A percentile compares a stretch with the other conserved stretches of the same genome.
phyloP scores from a whole-genome alignment of 1,140 invertebrate genomes.

The Subanguina moxae region DNA sequence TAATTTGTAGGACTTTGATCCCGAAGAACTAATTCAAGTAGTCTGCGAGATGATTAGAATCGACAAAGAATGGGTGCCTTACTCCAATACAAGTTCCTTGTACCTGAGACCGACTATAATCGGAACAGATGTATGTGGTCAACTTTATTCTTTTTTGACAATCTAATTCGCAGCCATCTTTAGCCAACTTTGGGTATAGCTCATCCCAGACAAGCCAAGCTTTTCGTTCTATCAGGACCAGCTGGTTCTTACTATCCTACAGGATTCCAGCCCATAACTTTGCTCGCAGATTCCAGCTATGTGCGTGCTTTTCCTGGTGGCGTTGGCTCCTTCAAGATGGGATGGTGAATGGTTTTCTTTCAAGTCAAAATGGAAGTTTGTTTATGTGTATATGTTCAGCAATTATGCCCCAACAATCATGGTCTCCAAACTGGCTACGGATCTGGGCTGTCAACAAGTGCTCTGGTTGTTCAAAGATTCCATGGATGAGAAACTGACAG shows the following conservation, averaged over 20 bases:
- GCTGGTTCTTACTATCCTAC: constrained; percentile 82
- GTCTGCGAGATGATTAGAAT: constrained; percentile 79
- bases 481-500: constrained; percentile 81
- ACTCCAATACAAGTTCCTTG: constrained; percentile 74
- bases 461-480: constrained; percentile 87
- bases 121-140: constrained; percentile 73
- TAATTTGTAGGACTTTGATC: constrained; percentile 72
- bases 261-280: constrained; percentile 71
- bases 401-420: constrained; percentile 67
- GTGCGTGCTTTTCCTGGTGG: constrained; percentile 91
- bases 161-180: constrained; percentile 12
- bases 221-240: constrained; percentile 83
- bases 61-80: constrained; percentile 91
- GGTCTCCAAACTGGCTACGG: constrained; percentile 70
- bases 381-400: constrained; percentile 48
- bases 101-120: constrained; percentile 95
- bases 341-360: constrained; percentile 64
- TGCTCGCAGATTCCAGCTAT: constrained; percentile 75
- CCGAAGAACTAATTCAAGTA: constrained; percentile 79
- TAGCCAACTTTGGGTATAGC: constrained; percentile 75
- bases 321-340: constrained; percentile 87
- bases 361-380: neutral
- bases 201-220: constrained; percentile 74
- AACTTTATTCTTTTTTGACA: neutral
- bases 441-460: constrained; percentile 84